phyloP scores from a whole-genome alignment of 2,888 invertebrate genomes.

The Drosophila setosimentum region DNA sequence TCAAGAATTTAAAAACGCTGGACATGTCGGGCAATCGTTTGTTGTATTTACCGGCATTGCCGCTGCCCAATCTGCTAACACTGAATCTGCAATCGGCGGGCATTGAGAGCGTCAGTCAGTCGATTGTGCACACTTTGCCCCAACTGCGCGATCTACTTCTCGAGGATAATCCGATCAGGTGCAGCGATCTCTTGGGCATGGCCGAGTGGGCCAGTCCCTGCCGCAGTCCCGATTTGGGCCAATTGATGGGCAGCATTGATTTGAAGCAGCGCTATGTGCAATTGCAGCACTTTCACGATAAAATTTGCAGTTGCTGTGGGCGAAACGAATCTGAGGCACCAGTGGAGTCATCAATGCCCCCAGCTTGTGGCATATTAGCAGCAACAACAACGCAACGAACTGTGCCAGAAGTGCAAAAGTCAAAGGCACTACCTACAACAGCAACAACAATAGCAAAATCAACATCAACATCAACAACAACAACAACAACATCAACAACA shows the following conservation, averaged over 20 bases:
- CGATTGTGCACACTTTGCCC: constrained; percentile 84
- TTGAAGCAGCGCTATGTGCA: constrained; percentile 80
- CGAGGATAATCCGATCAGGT: constrained; percentile 85
- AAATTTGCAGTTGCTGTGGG: constrained; percentile 57
- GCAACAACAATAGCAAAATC: constrained; percentile 27
- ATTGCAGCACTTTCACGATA: constrained; percentile 80
- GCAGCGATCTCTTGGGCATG: constrained; percentile 84
- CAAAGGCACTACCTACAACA: constrained; percentile 41
- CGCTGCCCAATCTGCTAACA: constrained; percentile 82
- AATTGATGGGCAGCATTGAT: constrained; percentile 58
- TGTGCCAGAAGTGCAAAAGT: constrained; percentile 61
- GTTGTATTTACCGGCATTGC: constrained; percentile 83
- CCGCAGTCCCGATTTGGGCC: constrained; percentile 69
- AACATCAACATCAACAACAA: constrained; percentile 40
- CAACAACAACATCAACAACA: constrained; percentile 49
- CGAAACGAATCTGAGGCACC: constrained; percentile 8
- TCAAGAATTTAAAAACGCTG: constrained; percentile 82
- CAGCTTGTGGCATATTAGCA: constrained; percentile 51
- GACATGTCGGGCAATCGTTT: constrained; percentile 84
- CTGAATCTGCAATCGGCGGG: constrained; percentile 83
- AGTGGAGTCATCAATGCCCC: constrained; percentile 48
- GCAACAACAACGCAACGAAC: constrained; percentile 38
- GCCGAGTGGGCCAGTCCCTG: constrained; percentile 85
- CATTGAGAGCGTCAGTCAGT: constrained; percentile 83
- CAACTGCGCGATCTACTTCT: constrained; percentile 83